Evolutionary conservation across 2,888 invertebrate species (phyloP), one percentile per base, ranked within the genome.

Genomic region (Drosophila birchii): DNA sequence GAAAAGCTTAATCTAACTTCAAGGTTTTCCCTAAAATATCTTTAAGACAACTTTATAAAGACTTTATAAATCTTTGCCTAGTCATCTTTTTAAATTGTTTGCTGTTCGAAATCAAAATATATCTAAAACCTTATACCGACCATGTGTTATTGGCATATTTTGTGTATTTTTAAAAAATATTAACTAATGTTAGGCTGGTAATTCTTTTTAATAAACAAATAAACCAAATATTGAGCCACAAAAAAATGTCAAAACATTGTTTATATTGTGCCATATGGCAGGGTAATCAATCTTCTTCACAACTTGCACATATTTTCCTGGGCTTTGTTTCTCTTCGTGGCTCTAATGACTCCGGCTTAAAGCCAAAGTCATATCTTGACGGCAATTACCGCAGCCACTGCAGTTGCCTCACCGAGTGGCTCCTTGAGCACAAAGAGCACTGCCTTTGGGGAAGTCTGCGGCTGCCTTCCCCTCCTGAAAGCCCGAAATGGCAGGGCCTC

Each of bases 361-460:
- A 53, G 59, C 51, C 67, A 53, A 58, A 73, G 71, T 58, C 69
- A 69, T 61, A 69, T 61, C 55, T 61, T 60, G 66, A 68, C 66
- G 67, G 73, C 73, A 72, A 74, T 74, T 74, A 72, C 72, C 56
- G 32, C 55, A 67, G 55, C 64, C 58, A 43, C 69, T 62, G 71
- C 55, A 51, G 55, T 54, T 57, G 56, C 64, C 57, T 18, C 56
- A 53, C 51, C 18, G 41, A 68, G 41, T 36, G 29, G 59, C 74
- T 74, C 73, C 74, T 74, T 72, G 56, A 72, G 43, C 61, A 47
- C 66, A 64, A 49, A 61, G 60, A 51, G 72, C 54, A 34, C 49
- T 64, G 58, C 58, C 71, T 71, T 16, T 36, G 71, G 43, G 64
- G 47, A 61, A 61, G 67, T 26, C 44, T 47, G 18, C 38, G 8